Evolutionary conservation across 1,140 invertebrate genomes (phyloP), one percentile per base, ranked within the genome.

Genomic region (Aphelenchoides avenae): DNA sequence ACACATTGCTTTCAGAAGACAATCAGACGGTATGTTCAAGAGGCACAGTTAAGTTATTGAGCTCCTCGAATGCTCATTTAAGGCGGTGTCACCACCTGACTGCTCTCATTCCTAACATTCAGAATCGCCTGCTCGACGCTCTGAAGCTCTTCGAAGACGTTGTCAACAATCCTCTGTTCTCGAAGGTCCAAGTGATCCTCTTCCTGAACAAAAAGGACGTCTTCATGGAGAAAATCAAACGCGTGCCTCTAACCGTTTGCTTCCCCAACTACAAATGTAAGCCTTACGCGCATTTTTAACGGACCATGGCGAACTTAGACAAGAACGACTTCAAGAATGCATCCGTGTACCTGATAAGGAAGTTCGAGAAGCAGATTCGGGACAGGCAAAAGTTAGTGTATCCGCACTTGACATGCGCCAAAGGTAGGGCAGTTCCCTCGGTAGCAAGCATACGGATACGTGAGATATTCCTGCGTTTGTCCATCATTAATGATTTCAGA

Each of bases 261-360:
- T 77, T 77, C 48, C 70, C 73, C 3, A 66, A 77, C 33, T 77
- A 76, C 55, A 70, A 61, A 11, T 70, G 66, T 20, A 56, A 71
- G 26, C n/a, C n/a, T n/a, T n/a, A n/a, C n/a, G n/a, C n/a, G n/a
- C n/a, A n/a, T n/a, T n/a, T 44, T 44, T 36, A 13, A 13, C 13
- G 13, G 13, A n/a, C 34, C n/a, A 13, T 36, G n/a, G 11, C 34
- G 11, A 36, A 11, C n/a, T 36, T n/a, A 36, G 34, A 36, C 11
- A 89, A 88, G 66, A 91, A 96, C 82, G 91, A 93, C 72, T 96
- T 93, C 78, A 87, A 90, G 64, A 91, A 96, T 80, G 91, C 92
- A 64, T 90, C 91, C 50, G 88, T 89, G 50, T 97, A 95, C 81
- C 96, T 97, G 61, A 89, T 93, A 80, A 89, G 89, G 71, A 91